These are phyloP conservation scores for Drosophila miranda DNA, from an alignment of 1,140 invertebrate species.

Conservation along the genomic window DNA sequence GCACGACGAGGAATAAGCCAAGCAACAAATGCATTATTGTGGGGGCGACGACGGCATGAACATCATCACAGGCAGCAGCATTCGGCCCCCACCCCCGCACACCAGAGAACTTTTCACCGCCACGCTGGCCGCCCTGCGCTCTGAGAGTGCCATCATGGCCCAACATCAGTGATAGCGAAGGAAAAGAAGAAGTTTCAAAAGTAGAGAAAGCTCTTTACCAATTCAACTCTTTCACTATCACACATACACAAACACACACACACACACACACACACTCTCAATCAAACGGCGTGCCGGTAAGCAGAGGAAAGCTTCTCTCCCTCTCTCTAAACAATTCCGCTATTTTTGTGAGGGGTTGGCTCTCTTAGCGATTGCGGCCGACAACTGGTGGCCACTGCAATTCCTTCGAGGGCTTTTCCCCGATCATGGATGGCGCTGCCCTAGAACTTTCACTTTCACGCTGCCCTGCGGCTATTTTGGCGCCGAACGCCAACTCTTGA, in stretches of 20 bases:
- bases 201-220: constrained; percentile 1
- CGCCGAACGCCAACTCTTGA: constrained; percentile 50
- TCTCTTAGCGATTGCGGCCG: neutral
- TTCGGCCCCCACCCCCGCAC: neutral
- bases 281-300: constrained; percentile 51
- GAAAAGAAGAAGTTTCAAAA: constrained; percentile 1
- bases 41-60: constrained; percentile 16
- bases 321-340: constrained; percentile 1
- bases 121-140: constrained; percentile 21
- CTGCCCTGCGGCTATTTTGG: constrained; percentile 62
- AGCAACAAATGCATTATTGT: constrained; percentile 1
- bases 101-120: constrained; percentile 41
- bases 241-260: neutral
- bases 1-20: constrained; percentile 30
- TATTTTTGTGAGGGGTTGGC: constrained; percentile 1
- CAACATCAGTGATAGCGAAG: neutral
- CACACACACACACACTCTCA: constrained; percentile 24
- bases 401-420: neutral
- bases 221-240: constrained; percentile 1
- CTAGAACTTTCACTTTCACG: constrained; percentile 24
- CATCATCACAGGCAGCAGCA: constrained; percentile 20
- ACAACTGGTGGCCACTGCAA: neutral
- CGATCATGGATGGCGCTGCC: neutral
- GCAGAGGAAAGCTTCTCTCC: constrained; percentile 42
- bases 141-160: constrained; percentile 34